Evolutionary conservation across 2,797 vertebrate genomes (phyloP).

Genomic region (Macropus fuliginosus): DNA sequence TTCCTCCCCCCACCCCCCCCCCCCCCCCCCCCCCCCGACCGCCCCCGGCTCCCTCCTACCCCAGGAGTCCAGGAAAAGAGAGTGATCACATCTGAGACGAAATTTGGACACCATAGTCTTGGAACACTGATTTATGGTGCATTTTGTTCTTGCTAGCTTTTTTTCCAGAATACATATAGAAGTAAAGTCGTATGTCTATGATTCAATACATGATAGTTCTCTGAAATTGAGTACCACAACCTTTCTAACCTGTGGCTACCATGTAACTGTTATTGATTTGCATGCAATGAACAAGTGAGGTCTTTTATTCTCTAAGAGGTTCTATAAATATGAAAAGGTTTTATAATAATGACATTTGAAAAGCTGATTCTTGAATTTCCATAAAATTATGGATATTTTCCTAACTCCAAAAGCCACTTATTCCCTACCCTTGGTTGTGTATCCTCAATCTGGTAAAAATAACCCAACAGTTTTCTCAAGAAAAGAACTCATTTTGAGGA

Average conservation of each 20-base stretch:
- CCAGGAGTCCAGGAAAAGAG: not conserved
- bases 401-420: constrained; percentile 67
- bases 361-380: constrained; percentile 65
- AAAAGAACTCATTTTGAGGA: not conserved
- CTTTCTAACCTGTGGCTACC: not conserved
- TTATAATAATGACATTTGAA: constrained; percentile 55
- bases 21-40: not conserved
- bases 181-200: not conserved
- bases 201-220: constrained; percentile 12
- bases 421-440: not conserved
- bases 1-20: fast-evolving
- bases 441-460: constrained; percentile 57
- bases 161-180: not conserved
- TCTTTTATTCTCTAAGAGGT: not conserved
- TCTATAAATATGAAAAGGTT: not conserved
- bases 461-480: constrained; percentile 53
- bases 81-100: constrained; percentile 21
- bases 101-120: not conserved
- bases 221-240: not conserved
- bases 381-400: constrained; percentile 40
- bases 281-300: not conserved
- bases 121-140: not conserved
- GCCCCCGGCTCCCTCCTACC: not conserved
- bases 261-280: constrained; percentile 16
- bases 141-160: not conserved